phyloP scores from a whole-genome alignment of 2,797 vertebrate species.

The Loriculus beryllinus region DNA sequence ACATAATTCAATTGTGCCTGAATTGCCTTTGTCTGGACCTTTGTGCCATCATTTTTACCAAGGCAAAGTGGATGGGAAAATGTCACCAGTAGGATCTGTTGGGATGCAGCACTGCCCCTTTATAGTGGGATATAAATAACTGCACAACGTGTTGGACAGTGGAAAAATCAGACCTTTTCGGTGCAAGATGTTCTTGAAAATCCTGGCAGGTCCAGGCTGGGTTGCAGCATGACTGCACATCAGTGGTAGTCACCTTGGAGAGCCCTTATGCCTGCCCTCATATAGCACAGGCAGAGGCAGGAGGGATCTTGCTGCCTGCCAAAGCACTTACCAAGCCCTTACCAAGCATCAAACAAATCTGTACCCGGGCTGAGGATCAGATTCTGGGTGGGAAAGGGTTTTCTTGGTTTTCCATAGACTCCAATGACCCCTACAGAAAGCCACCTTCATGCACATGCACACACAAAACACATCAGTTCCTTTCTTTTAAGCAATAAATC shows the following conservation, averaged over 20 bases:
- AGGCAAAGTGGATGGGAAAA: background rate
- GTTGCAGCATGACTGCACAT: background rate
- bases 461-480: background rate
- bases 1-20: background rate
- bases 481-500: background rate
- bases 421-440: background rate
- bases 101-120: background rate
- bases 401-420: background rate
- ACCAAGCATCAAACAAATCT: accelerated
- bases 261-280: accelerated
- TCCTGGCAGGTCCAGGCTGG: background rate
- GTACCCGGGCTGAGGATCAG: background rate
- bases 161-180: background rate
- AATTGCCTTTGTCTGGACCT: background rate
- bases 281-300: background rate
- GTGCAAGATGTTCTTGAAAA: background rate
- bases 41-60: background rate
- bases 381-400: background rate
- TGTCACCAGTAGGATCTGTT: background rate
- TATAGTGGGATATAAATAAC: background rate
- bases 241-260: background rate
- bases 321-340: background rate
- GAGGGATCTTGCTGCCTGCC: background rate
- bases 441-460: background rate
- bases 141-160: accelerated